These are phyloP conservation scores for Damaliscus lunatus DNA, from an alignment of 2,113 vertebrate species.

Conservation along the genomic window DNA sequence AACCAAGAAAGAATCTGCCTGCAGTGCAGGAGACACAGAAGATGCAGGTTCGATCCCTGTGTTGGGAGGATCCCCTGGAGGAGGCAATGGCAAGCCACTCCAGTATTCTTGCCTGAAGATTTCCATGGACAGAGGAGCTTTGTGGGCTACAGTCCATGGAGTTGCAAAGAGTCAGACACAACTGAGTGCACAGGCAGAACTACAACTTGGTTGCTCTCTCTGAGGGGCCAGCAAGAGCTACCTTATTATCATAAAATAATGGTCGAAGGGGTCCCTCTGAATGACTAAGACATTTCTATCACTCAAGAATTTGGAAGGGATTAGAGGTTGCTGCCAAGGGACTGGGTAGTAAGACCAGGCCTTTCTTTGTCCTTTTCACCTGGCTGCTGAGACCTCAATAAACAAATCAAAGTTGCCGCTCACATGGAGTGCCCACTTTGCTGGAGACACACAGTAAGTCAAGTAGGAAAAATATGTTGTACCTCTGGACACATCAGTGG, in stretches of 20 bases:
- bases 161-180: not conserved
- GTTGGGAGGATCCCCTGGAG: not conserved
- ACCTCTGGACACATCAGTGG: rapidly evolving
- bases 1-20: not conserved
- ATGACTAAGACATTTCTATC: not conserved
- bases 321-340: not conserved
- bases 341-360: not conserved
- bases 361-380: not conserved
- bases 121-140: not conserved
- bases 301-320: not conserved
- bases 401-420: not conserved
- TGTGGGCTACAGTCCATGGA: not conserved
- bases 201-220: not conserved
- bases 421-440: rapidly evolving
- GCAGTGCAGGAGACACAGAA: not conserved
- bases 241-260: not conserved
- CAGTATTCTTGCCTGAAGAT: not conserved
- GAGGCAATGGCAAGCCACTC: not conserved
- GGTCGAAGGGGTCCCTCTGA: no score
- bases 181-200: rapidly evolving
- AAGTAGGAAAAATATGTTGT: not conserved
- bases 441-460: not conserved
- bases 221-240: not conserved
- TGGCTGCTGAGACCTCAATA: not conserved
- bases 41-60: rapidly evolving